phyloP scores from a whole-genome alignment of 2,888 invertebrate genomes.

The Stenurella melanura region DNA sequence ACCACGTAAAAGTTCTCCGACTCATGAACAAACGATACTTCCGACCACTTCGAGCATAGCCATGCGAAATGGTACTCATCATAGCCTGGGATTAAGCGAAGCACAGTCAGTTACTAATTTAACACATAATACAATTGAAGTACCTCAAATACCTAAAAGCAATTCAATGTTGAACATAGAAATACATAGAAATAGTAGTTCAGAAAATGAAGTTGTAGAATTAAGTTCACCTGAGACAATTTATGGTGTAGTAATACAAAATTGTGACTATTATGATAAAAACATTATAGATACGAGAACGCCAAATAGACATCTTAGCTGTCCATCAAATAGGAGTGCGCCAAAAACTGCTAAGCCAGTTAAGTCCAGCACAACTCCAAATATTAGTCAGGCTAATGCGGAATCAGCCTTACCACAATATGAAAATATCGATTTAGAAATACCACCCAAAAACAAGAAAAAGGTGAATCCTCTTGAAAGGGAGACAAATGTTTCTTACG shows the following conservation, averaged over 20 bases:
- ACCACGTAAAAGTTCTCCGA: constrained; percentile 77
- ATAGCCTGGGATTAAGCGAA: constrained; percentile 63
- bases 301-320: constrained; percentile 67
- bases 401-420: constrained; percentile 48
- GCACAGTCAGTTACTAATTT: constrained; percentile 69
- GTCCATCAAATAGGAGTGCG: constrained; percentile 64
- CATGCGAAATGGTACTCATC: constrained; percentile 55
- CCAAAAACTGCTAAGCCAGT: constrained; percentile 64
- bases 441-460: constrained; percentile 64
- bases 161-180: constrained; percentile 69
- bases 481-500: constrained; percentile 79
- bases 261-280: constrained; percentile 70
- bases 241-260: constrained; percentile 82
- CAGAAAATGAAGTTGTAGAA: constrained; percentile 62
- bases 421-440: constrained; percentile 62
- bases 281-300: constrained; percentile 65
- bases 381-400: constrained; percentile 71
- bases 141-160: constrained; percentile 68
- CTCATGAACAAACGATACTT: constrained; percentile 66
- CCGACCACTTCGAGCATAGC: constrained; percentile 61
- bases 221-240: constrained; percentile 84
- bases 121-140: constrained; percentile 61
- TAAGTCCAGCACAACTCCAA: constrained; percentile 78
- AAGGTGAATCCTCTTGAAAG: constrained; percentile 69
- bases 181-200: constrained; percentile 62